Percentiles rank a stretch among this genome's conserved stretches.
phyloP scores from a whole-genome alignment of 1,140 invertebrate genomes.

The Melipona quadrifasciata region DNA sequence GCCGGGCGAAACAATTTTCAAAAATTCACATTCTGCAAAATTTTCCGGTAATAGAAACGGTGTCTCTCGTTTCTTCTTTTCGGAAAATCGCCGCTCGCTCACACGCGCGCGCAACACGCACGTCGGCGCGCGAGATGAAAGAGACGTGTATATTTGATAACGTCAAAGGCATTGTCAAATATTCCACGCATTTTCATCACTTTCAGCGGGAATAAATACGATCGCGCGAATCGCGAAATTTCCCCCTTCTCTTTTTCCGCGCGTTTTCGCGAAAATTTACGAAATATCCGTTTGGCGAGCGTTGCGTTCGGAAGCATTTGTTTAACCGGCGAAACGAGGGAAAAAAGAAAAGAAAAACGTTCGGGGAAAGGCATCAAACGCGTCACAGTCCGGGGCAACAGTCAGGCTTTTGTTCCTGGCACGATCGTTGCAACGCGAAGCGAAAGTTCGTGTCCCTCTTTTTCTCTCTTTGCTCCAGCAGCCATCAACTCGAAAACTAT shows the following conservation, averaged over 20 bases:
- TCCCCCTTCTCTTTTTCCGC: neutral
- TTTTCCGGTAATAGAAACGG: neutral
- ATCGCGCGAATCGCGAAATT: neutral
- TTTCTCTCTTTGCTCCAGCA: conserved; percentile 15
- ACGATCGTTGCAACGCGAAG: neutral
- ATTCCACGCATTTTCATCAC: conserved; percentile 1
- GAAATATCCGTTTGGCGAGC: neutral
- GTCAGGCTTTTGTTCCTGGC: conserved; percentile 14
- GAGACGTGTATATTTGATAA: neutral
- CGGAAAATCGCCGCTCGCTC: neutral
- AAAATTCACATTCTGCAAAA: no score
- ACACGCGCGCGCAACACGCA: no score
- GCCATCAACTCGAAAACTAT: conserved; percentile 19
- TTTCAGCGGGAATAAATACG: conserved; percentile 12
- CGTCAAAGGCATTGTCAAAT: conserved; percentile 8
- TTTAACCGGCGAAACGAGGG: neutral
- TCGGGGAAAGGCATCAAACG: neutral
- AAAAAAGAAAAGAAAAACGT: neutral
- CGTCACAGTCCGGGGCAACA: conserved; percentile 5
- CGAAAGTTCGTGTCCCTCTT: conserved; percentile 3
- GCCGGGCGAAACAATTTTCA: no score
- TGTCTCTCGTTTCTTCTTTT: neutral
- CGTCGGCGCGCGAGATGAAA: neutral
- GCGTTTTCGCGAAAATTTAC: neutral
- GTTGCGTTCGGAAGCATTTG: neutral